Percentiles rank a stretch among this genome's conserved stretches.
Conservation (phyloP, 2,797 vertebrate genomes). For the Propithecus deckenii region DNA sequence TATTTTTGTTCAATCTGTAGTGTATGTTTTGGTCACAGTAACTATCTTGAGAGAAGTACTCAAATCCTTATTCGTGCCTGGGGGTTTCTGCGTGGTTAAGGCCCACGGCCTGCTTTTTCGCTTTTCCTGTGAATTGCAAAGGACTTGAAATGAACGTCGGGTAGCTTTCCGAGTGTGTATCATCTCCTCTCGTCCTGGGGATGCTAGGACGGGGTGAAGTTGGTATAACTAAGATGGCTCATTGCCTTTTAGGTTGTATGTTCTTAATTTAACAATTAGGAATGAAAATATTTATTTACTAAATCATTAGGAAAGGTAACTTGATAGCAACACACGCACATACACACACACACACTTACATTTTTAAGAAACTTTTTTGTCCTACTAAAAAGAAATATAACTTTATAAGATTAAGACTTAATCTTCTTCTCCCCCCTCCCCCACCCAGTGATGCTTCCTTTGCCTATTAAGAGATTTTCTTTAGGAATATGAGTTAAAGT, state of each 20-base stretch:
- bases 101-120: not conserved
- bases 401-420: not conserved
- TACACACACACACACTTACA: too few relatives aligned
- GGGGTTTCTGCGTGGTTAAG: not conserved
- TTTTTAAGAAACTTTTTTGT: not conserved
- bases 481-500: conserved; percentile 71
- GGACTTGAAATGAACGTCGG: not conserved
- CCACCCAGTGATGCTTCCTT: conserved; percentile 36
- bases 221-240: not conserved
- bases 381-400: not conserved
- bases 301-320: not conserved
- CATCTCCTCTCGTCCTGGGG: not conserved
- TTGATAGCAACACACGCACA: not conserved
- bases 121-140: not conserved
- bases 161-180: not conserved
- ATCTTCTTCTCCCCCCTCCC: not conserved
- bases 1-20: not conserved
- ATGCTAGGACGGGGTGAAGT: not conserved
- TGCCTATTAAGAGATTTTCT: conserved; percentile 9
- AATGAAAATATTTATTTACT: not conserved
- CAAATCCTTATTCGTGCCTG: not conserved
- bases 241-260: not conserved
- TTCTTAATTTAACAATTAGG: conserved; percentile 8
- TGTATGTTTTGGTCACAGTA: not conserved
- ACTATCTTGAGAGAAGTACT: not conserved